phyloP scores from a whole-genome alignment of 1,140 invertebrate genomes.

The Leptopilina boulardi region DNA sequence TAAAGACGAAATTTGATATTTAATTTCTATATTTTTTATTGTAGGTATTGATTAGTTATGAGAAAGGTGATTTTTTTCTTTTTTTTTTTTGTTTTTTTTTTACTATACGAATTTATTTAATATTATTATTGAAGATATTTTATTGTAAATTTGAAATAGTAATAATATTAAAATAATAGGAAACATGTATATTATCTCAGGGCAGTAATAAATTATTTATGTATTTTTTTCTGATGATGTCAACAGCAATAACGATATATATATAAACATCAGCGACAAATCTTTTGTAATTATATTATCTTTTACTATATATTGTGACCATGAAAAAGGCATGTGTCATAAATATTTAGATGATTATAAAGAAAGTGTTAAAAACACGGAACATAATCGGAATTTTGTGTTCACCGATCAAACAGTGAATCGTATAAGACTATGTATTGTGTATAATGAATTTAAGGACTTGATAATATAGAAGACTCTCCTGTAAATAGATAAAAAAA shows the following conservation, averaged over 20 bases:
- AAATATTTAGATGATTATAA: conserved; percentile 11
- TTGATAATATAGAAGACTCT: conserved; percentile 73
- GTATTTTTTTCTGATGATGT: background rate
- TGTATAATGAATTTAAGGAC: conserved; percentile 74
- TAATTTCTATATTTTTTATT: too few species aligned
- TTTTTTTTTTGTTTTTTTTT: too few species aligned
- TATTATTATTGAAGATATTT: background rate
- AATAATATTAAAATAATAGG: background rate
- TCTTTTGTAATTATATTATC: conserved; percentile 12
- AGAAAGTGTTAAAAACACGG: conserved; percentile 42
- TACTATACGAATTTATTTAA: too few species aligned
- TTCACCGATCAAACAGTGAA: conserved; percentile 60
- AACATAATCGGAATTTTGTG: conserved; percentile 50
- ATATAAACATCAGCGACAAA: background rate
- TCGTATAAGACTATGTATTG: conserved; percentile 73
- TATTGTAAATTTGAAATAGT: background rate
- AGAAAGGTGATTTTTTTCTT: too few species aligned
- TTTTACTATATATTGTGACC: conserved; percentile 7
- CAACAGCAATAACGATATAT: background rate
- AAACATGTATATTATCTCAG: background rate
- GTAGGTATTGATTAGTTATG: too few species aligned
- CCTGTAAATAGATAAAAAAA: conserved; percentile 72
- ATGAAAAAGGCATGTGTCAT: conserved; percentile 4
- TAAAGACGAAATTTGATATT: too few species aligned
- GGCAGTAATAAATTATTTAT: background rate